Base-by-base conservation (phyloP, 2,888 invertebrate species). In the Oxystoma pomonae region DNA sequence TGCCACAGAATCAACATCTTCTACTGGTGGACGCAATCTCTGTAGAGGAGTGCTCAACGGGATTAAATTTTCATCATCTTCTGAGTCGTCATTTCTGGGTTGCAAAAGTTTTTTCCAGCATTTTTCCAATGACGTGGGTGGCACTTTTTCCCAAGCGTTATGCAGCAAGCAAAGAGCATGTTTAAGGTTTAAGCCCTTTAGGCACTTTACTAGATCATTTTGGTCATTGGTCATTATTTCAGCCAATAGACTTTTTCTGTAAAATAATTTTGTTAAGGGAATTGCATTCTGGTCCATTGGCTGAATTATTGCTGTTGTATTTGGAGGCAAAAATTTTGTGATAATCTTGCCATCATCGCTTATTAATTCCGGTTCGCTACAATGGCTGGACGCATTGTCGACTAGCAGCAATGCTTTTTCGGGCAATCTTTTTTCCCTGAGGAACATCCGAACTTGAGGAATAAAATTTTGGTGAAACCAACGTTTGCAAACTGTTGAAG, bases 281-380 rank as follows among this genome's bases (percentile, higher is more conserved):
- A 62, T 62, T 16, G 35, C 3, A 63, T 63, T 63, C 49, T 63
- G 60, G 57, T 63, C 60, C 64, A 57, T 64, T 35, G 64, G 64
- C 55, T 64, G 61, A 17, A 61, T 20, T 49, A 58, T 21, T 2
- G 64, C 55, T n/a, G 58, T 62, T 20, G 57, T 58, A 55, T 64
- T 64, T 1, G 64, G 55, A 16, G 58, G 61, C 52, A 64, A 55
- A 62, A 62, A 58, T 21, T 57, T 22, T 12, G 57, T 21, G 20
- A 51, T 49, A 53, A 64, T 64, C 16, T 64, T 55, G n/a, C 63
- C 52, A 62, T 62, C 59, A 53, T 58, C 61, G 35, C 57, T 59
- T 19, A 17, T 65, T 56, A 65, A 50, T 63, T 65, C 51, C 16
- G 50, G 1, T 63, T 57, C 55, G 49, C n/a, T 64, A 16, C 61